Evolutionary conservation across 2,888 invertebrate species (phyloP), one percentile per base, ranked within the genome.

Genomic region (Pseudococcus jackbeardsleyi): DNA sequence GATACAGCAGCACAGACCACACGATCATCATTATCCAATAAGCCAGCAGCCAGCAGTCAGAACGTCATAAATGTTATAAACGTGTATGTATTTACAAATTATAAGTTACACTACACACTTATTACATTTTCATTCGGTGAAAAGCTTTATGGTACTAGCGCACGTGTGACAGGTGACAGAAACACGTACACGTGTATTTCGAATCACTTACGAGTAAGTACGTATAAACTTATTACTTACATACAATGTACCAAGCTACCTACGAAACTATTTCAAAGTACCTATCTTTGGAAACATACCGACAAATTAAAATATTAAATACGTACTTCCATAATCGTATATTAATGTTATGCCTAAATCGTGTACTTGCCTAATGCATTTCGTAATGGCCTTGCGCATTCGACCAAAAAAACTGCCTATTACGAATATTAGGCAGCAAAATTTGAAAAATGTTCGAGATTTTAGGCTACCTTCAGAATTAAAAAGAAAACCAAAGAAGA

Each of bases 81-180:
- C 64, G 64, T 64, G 22, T 64, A 64, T 4, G 64, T 33, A 33
- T 72, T 39, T 72, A 72, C 72, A 39, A 72, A 72, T 33, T 19
- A 72, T 9, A 42, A 42, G 9, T 8, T 33, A 64, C 22, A 64
- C 22, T 8, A 22, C 19, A 9, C 19, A 64, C n/a, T n/a, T 9
- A 33, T 72, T 72, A 72, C 33, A 33, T 72, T 72, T 72, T 72
- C 33, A 72, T 26, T 64, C 72, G 72, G 7, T 72, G 72, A 72
- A 72, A 33, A 72, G 33, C 26, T 72, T 39, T 15, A 42, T 42
- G 42, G 42, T 42, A 72, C 15, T 8, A 64, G 19, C 6, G 72
- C 72, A 33, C 33, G 72, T 72, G 72, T 72, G 72, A 72, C 72
- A 72, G 72, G 72, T 72, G 33, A 72, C 72, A 72, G 6, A 72